Evolutionary conservation across 2,888 invertebrate species (phyloP), one percentile per base, ranked within the genome.

Genomic region (Uloborus plumipes): DNA sequence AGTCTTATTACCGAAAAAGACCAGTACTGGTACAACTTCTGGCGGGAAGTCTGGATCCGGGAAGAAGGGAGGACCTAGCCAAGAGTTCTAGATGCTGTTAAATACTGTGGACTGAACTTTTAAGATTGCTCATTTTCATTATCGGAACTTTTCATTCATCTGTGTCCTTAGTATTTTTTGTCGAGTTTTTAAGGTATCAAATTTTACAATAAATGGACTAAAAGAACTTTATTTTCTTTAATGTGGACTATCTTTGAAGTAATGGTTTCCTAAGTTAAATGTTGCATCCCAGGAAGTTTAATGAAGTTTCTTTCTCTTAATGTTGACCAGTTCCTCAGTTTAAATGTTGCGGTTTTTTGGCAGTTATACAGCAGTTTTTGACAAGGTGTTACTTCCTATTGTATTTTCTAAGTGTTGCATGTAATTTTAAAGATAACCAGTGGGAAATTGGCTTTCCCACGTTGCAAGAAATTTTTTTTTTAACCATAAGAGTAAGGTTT

Each of bases 1-100:
- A 3, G 92, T 93, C 18, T 89, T 95, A 1, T 88, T 95, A 83
- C 94, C 94, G 71, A 94, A 94, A 91, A 93, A 94, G 89, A 92
- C 93, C 1, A 31, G 64, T 20, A 58, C 74, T 39, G 80, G 80
- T 11, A 62, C 80, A 31, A 13, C 80, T 18, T 11, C 65, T 11
- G 58, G 69, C 16, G 59, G 66, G 14, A 79, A 79, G 59, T 13
- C 72, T 7, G 31, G 39, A 11, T 39, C 39, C 39, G 39, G 72
- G 18, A 81, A 81, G 31, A 81, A 81, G 31, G 80, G 80, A n/a
- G 80, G 80, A 18, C 74, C 80, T 16, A 81, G 80, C 50, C 80
- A 81, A 59, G 80, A 81, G 58, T 81, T 74, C 18, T 81, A 75
- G 47, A 50, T 16, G 16, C 55, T 65, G 14, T 61, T 26, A 72